These are phyloP conservation scores for Himantopus leucocephalus DNA, from an alignment of 2,113 vertebrate genomes.

Conservation along the genomic window DNA sequence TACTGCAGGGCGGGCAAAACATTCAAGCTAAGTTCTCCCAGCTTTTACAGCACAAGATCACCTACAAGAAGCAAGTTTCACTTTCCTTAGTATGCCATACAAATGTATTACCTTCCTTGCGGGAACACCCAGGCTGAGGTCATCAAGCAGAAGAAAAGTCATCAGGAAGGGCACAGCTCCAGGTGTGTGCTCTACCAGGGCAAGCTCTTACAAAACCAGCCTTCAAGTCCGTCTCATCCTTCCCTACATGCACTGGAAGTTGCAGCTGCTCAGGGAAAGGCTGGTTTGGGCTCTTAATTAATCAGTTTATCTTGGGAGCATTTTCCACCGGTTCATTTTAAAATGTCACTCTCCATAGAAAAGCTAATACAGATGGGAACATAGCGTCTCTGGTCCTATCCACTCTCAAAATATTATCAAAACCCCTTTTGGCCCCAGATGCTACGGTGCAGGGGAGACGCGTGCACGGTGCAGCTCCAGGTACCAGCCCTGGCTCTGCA, in stretches of 20 bases:
- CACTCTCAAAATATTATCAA: not conserved
- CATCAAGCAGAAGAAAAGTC: not conserved
- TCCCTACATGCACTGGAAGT: not conserved
- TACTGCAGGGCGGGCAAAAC: not conserved
- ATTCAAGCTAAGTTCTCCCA: not conserved
- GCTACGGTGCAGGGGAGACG: fast-evolving
- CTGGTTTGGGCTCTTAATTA: not conserved
- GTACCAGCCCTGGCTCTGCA: not conserved
- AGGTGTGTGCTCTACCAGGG: not conserved
- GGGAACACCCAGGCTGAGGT: not conserved
- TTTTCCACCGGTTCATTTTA: not conserved
- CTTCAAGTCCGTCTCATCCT: not conserved
- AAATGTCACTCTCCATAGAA: not conserved
- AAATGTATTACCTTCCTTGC: not conserved
- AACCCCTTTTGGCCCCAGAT: not conserved
- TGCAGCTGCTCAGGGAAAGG: not conserved
- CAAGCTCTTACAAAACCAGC: not conserved
- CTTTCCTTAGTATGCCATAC: not conserved
- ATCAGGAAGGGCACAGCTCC: not conserved
- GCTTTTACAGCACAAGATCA: not conserved
- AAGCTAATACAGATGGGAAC: not conserved
- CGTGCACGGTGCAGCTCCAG: not conserved
- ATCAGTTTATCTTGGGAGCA: not conserved
- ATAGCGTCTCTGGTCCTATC: too few relatives aligned
- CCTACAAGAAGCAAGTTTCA: not conserved